Evolutionary conservation across 1,140 invertebrate species (phyloP), one percentile per base, ranked within the genome.

Genomic region (Platyura marginata): DNA sequence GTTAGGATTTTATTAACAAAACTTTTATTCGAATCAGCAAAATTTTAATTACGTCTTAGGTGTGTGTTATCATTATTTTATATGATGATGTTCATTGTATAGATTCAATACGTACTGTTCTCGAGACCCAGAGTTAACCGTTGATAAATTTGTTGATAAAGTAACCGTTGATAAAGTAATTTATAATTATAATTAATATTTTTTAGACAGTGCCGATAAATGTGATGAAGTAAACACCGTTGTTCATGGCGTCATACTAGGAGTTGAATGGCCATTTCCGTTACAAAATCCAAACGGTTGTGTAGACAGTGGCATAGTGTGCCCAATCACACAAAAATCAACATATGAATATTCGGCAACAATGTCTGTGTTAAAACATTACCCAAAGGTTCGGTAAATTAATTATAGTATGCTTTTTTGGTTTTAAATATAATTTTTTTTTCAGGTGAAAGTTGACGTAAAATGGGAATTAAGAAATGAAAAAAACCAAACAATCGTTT

Each of bases 391-490:
- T 57, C 55, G 52, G 53, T 22, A 3, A 23, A 16, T 4, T 43
- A 13, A 22, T 35, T 34, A 6, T 35, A 19, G 15, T 22, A 9
- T 38, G 15, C 22, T 38, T 29, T 19, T 38, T 25, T 41, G 36
- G 19, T 45, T 38, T 20, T 29, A 21, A 38, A 34, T 35, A 19
- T 29, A 8, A 13, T 8, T 6, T 29, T 13, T 46, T 49, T 59
- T 59, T 9, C 39, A 73, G 70, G 48, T 83, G 0, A 65, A 57
- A 1, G 72, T 84, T 0, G 66, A 69, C 2, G 72, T 84, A 0
- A 79, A 77, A 58, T 83, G 77, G 75, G 74, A 81, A 57, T 52
- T 84, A 11, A 63, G 72, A 50, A 67, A 74, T 54, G 66, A 73
- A 41, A 59, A 69, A 3, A 52, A 71, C 35, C 70, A 80, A 18